Evolutionary conservation across 35 echinoderm and acorn worm genomes (phyloP).

Genomic region (Nesometra sesokonis): DNA sequence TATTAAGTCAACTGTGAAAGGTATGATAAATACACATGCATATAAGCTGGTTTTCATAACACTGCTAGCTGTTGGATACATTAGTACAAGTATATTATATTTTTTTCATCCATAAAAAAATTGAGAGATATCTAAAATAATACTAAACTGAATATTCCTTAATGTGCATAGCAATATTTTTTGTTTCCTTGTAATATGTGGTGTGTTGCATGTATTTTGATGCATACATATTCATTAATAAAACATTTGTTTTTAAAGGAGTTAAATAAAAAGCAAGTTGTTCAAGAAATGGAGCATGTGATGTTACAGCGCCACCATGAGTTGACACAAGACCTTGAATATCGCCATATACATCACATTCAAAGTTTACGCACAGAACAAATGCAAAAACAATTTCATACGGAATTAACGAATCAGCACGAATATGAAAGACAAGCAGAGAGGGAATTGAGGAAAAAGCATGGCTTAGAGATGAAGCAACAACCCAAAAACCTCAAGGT

Average conservation of each 20-base stretch:
- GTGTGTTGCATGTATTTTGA: too few species aligned
- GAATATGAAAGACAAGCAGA: conserved; percentile 87
- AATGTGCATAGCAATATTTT: too few species aligned
- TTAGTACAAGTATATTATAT: too few species aligned
- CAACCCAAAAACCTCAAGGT: conserved; percentile 96
- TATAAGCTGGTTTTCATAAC: too few species aligned
- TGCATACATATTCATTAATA: too few species aligned
- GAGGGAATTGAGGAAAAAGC: conserved; percentile 72
- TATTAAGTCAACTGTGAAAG: too few species aligned
- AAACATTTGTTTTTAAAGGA: conserved; percentile 22
- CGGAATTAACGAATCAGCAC: conserved; percentile 86
- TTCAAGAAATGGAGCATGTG: conserved; percentile 91
- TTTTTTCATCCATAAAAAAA: too few species aligned
- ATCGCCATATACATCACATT: conserved; percentile 64
- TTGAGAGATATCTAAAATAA: too few species aligned
- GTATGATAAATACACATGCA: too few species aligned
- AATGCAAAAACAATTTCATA: conserved; percentile 90
- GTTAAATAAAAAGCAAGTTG: conserved; percentile 54
- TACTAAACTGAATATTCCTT: too few species aligned
- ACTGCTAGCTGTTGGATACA: too few species aligned
- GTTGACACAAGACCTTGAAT: conserved; percentile 66
- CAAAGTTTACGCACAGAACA: conserved; percentile 71
- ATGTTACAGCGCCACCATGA: conserved; percentile 92
- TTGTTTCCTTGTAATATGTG: too few species aligned
- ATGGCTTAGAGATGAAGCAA: conserved; percentile 83